Conservation (phyloP, 2,888 invertebrate genomes). For the Heliconius cydno region DNA sequence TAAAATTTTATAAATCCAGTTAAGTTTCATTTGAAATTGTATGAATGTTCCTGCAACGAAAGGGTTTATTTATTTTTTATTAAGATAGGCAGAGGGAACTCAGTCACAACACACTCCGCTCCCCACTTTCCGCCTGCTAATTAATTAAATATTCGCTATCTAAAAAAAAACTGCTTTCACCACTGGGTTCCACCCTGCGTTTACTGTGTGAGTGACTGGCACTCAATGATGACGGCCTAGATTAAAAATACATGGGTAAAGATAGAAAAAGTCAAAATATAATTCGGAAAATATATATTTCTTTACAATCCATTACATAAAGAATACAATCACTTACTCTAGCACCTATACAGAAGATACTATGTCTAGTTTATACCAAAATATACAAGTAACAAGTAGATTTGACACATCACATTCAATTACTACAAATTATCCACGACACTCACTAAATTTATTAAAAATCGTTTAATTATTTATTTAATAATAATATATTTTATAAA, state of each 20-base stretch:
- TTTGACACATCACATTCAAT: constrained; percentile 14
- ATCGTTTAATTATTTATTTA: neutral
- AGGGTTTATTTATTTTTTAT: no score
- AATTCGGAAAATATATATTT: constrained; percentile 19
- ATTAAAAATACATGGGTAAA: neutral
- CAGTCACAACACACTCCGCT: no score
- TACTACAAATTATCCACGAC: neutral
- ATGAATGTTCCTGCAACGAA: no score
- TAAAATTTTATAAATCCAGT: no score
- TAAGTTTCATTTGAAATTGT: no score
- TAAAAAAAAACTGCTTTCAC: no score
- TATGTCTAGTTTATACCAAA: constrained; percentile 8
- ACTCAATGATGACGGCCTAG: neutral
- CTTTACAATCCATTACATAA: neutral
- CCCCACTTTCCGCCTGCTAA: no score
- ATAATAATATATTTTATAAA: neutral
- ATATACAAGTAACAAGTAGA: constrained; percentile 3
- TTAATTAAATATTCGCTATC: no score
- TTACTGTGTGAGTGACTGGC: neutral
- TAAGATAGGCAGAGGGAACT: no score
- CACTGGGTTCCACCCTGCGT: neutral
- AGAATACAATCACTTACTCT: constrained; percentile 7
- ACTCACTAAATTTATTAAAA: neutral
- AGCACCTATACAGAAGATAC: neutral
- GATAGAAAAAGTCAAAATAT: neutral